phyloP scores from a whole-genome alignment of 2,113 vertebrate species.

The Oncorhynchus mykiss region DNA sequence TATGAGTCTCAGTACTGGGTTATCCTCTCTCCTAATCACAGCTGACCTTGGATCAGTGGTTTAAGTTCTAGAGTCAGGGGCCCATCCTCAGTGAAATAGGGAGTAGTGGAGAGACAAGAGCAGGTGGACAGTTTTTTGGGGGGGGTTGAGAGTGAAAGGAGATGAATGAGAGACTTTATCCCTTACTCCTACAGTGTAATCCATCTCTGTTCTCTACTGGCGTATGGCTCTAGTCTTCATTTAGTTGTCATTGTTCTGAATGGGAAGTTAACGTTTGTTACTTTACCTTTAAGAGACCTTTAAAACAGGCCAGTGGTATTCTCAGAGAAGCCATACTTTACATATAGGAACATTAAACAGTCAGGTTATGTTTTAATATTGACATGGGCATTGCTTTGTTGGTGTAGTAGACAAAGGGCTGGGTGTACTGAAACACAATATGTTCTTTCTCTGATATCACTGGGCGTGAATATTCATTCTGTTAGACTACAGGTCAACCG shows the following conservation, averaged over 20 bases:
- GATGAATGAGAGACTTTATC: conserved; percentile 45
- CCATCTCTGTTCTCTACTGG: conserved; percentile 21
- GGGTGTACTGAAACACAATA: conserved; percentile 19
- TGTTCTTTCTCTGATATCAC: conserved; percentile 6
- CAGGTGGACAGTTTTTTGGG: conserved; percentile 17
- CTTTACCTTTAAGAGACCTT: conserved; percentile 13
- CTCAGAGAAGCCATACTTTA: conserved; percentile 8
- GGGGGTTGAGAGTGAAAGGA: conserved; percentile 24
- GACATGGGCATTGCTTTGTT: conserved; percentile 19
- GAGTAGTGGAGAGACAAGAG: conserved; percentile 22
- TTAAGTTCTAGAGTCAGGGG: conserved; percentile 34
- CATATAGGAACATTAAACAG: conserved; percentile 5
- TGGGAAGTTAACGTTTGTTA: conserved; percentile 25
- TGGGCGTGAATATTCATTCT: conserved; percentile 30
- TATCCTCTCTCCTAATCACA: conserved; percentile 57
- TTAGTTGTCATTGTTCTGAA: conserved; percentile 11
- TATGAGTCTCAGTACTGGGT: conserved; percentile 52
- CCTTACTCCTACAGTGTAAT: conserved; percentile 31
- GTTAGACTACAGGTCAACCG: conserved; percentile 39
- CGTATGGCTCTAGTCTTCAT: conserved; percentile 14
- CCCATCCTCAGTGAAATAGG: conserved; percentile 31
- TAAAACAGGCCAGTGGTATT: conserved; percentile 3
- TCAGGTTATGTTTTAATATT: conserved; percentile 15
- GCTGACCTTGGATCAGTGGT: conserved; percentile 64
- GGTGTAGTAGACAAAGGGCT: conserved; percentile 37